Conservation (phyloP, 2,113 vertebrate genomes). For the Hassar affinis region DNA sequence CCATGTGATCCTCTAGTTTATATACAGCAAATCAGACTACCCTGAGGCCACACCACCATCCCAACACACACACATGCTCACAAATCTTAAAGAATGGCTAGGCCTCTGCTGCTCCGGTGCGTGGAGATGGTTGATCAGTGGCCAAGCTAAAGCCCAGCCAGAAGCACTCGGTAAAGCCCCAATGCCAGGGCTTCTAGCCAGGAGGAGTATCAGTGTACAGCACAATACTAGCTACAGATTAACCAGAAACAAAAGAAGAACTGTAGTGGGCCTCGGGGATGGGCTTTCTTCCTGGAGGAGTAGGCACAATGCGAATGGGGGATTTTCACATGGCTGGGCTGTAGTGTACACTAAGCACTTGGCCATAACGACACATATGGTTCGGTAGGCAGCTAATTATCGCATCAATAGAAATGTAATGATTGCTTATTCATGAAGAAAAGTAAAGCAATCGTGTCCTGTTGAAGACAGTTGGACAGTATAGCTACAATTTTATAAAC, state of each 20-base stretch:
- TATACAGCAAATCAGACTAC: constrained; percentile 25
- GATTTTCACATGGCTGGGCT: constrained; percentile 36
- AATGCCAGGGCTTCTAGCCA: constrained; percentile 26
- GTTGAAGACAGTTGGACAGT: not conserved
- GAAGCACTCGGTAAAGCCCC: constrained; percentile 24
- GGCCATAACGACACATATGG: not conserved
- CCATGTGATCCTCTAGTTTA: constrained; percentile 34
- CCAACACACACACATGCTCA: constrained; percentile 12
- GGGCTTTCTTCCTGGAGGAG: constrained; percentile 45
- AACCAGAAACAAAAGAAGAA: constrained; percentile 51
- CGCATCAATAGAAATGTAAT: not conserved
- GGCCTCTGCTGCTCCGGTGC: not conserved
- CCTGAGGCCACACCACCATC: constrained; percentile 13
- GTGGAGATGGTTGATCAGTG: constrained; percentile 50
- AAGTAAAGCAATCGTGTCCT: not conserved
- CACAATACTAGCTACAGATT: constrained; percentile 58
- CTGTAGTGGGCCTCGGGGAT: constrained; percentile 29
- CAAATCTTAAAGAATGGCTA: constrained; percentile 26
- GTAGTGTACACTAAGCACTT: not conserved
- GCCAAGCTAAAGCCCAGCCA: constrained; percentile 47
- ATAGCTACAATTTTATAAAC: not conserved
- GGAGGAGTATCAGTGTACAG: constrained; percentile 50
- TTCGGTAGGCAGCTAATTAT: not conserved
- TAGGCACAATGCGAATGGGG: constrained; percentile 30
- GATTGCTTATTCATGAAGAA: not conserved